phyloP scores from a whole-genome alignment of 2,113 vertebrate genomes.

The Actinemys pallida region DNA sequence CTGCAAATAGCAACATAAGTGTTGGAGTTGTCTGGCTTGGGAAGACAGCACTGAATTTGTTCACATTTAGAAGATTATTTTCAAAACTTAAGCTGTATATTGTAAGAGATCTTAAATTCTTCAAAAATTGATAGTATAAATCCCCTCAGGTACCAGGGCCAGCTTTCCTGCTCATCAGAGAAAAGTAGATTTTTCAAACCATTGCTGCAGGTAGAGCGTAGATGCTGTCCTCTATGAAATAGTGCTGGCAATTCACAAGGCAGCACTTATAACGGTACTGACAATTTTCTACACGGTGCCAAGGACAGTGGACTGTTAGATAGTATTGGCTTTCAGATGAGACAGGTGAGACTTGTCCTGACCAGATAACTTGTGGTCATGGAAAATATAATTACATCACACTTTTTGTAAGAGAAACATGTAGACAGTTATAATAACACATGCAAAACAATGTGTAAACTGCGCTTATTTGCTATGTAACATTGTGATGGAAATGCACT shows the following conservation, averaged over 20 bases:
- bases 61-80: not conserved
- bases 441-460: not conserved
- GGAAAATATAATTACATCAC: not conserved
- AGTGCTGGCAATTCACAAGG: not conserved
- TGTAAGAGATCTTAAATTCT: not conserved
- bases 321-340: not conserved
- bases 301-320: not conserved
- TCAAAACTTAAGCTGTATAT: not conserved
- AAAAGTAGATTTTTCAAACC: not conserved
- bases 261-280: not conserved
- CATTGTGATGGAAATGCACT: not conserved
- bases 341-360: not conserved
- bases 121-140: not conserved
- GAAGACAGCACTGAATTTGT: not conserved
- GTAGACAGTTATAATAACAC: not conserved
- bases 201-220: too few species aligned
- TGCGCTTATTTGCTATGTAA: not conserved
- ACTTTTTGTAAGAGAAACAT: not conserved
- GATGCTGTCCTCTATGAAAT: not conserved
- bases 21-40: not conserved
- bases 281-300: not conserved
- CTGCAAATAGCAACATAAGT: not conserved
- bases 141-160: not conserved
- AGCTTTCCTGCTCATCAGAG: not conserved
- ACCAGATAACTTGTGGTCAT: not conserved